Base-by-base conservation (phyloP, 2,888 invertebrate species). In the Drosophila recens region DNA sequence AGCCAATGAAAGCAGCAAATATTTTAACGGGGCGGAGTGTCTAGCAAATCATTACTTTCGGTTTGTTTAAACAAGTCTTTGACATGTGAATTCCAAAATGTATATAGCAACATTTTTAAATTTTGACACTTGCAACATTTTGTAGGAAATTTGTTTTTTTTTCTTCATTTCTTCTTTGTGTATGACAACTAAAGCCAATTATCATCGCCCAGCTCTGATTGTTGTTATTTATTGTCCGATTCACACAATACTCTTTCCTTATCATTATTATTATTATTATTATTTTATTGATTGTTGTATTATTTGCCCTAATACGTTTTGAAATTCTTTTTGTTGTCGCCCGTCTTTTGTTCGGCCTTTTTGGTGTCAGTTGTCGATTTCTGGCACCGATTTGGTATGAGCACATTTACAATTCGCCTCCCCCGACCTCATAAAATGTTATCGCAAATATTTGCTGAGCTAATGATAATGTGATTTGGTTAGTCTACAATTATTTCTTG, bases 381-480 rank as follows among this genome's bases (percentile, higher is more conserved):
- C 20, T 67, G 59, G 49, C 63, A 62, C 46, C 46, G 46, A 66
- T 73, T 73, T 54, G 38, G 23, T 43, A 51, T 61, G 15, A 64
- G 13, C 46, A 58, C 54, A 63, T 67, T 65, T 52, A 56, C 63
- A 67, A 67, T 56, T 38, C 46, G 36, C n/a, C 45, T 20, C 38
- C 36, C 42, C 52, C 34, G 30, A 13, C 59, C 65, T 68, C 52
- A 54, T 57, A 63, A 68, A 67, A 45, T 67, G 62, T 62, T 74
- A 79, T 77, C 72, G 65, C 75, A 80, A 82, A 71, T 78, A 80
- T 78, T 71, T 73, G 81, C 78, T 67, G 78, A 80, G 46, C 71
- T 75, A 78, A 72, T 62, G 63, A 64, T 66, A 75, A 75, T 62
- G 49, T 66, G 53, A 69, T 51, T 67, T 74, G 63, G 45, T 38